Base-by-base conservation (phyloP, 2,888 invertebrate species). In the Acheta domesticus region DNA sequence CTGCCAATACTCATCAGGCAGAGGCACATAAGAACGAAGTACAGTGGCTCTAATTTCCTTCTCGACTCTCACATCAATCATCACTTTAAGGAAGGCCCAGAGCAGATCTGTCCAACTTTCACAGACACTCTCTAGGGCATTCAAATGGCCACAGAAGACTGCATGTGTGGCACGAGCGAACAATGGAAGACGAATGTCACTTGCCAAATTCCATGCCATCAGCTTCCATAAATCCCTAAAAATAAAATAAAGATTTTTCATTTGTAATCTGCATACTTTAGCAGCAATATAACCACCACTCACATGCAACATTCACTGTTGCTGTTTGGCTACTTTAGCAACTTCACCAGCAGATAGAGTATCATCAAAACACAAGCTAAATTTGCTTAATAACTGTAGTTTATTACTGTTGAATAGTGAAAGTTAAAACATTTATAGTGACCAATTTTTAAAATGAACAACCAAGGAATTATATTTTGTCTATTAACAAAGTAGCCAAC, bases 71-170 rank as follows among this genome's bases (percentile, higher is more conserved):
- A 93, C 91, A 85, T 97, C 97, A 81, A 97, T 93, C 85, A 95
- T 91, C 0, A 93, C 91, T 84, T 92, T 92, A 82, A 96, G 88
- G 86, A 96, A 93, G 1, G 96, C 94, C 98, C 98, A 98, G 48
- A 98, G 87, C 82, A 93, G 88, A 86, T 98, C 98, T 84, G 95
- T 93, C 97, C 97, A 98, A 48, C 91, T 92, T n/a, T 89, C 88
- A 82, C 95, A 93, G 16, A 93, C 91, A 0, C 92, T 89, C 74
- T 97, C 86, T n/a, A 97, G 86, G 11, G 94, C 91, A 49, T 91
- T 88, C 74, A 97, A 87, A 86, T 96, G 93, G 0, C 98, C 98
- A 87, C 96, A 95, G 77, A 96, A 90, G 77, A 93, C 90, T 2
- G 92, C 96, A 81, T 94, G 89, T 20, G 94, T 90, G 8, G 95